Evolutionary conservation across 2,888 invertebrate species (phyloP), one percentile per base, ranked within the genome.

Genomic region (Standfussiana lucernea): DNA sequence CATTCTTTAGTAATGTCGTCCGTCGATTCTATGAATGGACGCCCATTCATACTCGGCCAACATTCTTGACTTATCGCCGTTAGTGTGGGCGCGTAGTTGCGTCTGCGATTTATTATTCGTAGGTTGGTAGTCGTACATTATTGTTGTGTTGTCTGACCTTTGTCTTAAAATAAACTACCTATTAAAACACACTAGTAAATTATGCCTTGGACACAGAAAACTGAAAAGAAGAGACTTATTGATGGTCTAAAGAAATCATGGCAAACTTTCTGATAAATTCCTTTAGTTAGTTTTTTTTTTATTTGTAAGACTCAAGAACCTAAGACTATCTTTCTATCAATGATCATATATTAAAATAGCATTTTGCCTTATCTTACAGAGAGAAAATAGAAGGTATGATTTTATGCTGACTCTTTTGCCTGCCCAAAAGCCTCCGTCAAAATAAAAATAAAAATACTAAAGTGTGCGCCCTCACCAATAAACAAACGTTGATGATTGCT

Each of bases 1-100:
- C 89, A 89, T 88, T 88, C 88, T 80, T 89, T 18, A 75, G n/a
- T 79, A 73, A 76, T 87, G 88, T 87, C 87, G 85, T 78, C 65
- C 11, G 53, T 68, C 40, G 65, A 35, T 86, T 87, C 88, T 79
- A 82, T 86, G 89, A 89, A 88, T 86, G 86, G 68, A 10, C 50
- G 82, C 53, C 75, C 86, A 89, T 89, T 88, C 89, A 89, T 88
- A 37, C 42, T 70, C 71, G 64, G 75, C 71, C 69, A 64, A 69
- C 88, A 89, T 88, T 84, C 89, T 79, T 88, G 75, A 64, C 69
- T 88, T 88, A 88, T 88, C 88, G 85, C 32, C n/a, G 21, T 74
- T 35, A 80, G 70, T 47, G 42, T 64, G 62, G 61, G 59, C 77
- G 71, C 61, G 10, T 1, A 61, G 21, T 50, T 65, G 66, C 75